Evolutionary conservation across 2,888 invertebrate species (phyloP).

Genomic region (Aspidapion aeneum): DNA sequence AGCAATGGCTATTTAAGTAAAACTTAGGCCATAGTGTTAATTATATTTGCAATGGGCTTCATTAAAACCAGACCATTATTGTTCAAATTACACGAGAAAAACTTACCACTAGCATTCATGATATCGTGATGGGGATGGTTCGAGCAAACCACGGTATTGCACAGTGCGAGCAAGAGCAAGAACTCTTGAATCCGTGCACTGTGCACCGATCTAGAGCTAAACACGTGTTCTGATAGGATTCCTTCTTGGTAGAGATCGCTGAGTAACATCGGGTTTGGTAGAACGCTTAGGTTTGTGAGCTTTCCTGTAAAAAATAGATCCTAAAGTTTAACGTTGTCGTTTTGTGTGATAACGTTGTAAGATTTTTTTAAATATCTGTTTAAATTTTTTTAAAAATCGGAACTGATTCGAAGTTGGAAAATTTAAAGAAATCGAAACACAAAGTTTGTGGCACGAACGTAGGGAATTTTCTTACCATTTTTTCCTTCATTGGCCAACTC

Average conservation of each 20-base stretch:
- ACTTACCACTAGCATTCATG: constrained; percentile 66
- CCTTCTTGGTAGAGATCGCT: constrained; percentile 49
- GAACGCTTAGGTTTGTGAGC: constrained; percentile 42
- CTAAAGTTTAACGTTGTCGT: too few relatives aligned
- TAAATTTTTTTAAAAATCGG: background rate
- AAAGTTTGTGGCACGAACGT: too few relatives aligned
- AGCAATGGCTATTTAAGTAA: too few relatives aligned
- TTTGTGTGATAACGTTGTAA: too few relatives aligned
- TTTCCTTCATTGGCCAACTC: constrained; percentile 61
- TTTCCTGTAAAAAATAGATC: constrained; percentile 18
- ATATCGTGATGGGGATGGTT: constrained; percentile 72
- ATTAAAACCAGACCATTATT: too few relatives aligned
- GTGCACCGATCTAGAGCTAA: constrained; percentile 48
- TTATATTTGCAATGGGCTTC: too few relatives aligned
- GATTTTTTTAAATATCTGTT: constrained; percentile 31
- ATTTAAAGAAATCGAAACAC: too few relatives aligned
- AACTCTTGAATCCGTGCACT: constrained; percentile 82
- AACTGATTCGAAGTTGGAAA: background rate
- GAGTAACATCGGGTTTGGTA: constrained; percentile 53
- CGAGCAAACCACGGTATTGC: constrained; percentile 96
- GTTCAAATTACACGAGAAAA: too few relatives aligned
- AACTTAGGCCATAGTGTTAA: too few relatives aligned
- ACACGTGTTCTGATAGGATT: constrained; percentile 35
- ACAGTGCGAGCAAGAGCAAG: constrained; percentile 85
- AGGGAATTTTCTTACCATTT: constrained; percentile 40